Evolutionary conservation across 2,113 vertebrate species (phyloP), one percentile per base, ranked within the genome.

Genomic region (Synodontis membranacea): DNA sequence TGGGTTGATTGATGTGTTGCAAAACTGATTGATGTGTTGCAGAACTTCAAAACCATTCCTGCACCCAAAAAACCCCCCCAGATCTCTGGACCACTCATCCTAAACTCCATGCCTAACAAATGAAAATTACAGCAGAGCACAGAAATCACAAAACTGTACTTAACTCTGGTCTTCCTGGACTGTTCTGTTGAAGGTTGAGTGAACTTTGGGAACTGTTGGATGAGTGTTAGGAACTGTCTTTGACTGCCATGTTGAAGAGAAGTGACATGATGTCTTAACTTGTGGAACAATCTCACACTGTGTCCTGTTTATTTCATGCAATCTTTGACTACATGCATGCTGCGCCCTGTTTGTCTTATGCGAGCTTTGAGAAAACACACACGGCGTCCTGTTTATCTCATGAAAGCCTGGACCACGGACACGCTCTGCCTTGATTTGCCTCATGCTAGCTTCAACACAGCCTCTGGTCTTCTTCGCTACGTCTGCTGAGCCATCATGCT

Each of bases 271-370:
- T 48, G 42, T 64, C 42, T 62, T 48, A 31, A 62, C 50, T 31
- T 28, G 1, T 11, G 11, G 9, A 19, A 48, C 39, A 48, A n/a
- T 46, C 78, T 81, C 48, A 34, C 25, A 58, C 31, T 42, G 85
- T 72, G 25, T 42, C 37, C 85, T 82, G 79, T 48, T 74, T 86
- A 54, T 54, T 46, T 66, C 58, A 34, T 28, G 31, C 3, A 21
- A 66, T 31, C 62, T 37, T 83, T 2, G 28, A 66, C 39, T 21
- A 44, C 42, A 82, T 46, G 15, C 60, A 68, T 23, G 58, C 44
- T 50, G 58, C 0, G 42, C 44, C 5, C 5, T 48, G 81, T 34
- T 80, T 42, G 34, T 42, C 78, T 28, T 80, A 42, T 58, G 23
- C 23, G 23, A 39, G 52, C 78, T 28, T 80, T 42, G 21, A 58